Evolutionary conservation across 2,888 invertebrate genomes (phyloP), one percentile per base, ranked within the genome.

Genomic region (Polyommatus iphigenia): DNA sequence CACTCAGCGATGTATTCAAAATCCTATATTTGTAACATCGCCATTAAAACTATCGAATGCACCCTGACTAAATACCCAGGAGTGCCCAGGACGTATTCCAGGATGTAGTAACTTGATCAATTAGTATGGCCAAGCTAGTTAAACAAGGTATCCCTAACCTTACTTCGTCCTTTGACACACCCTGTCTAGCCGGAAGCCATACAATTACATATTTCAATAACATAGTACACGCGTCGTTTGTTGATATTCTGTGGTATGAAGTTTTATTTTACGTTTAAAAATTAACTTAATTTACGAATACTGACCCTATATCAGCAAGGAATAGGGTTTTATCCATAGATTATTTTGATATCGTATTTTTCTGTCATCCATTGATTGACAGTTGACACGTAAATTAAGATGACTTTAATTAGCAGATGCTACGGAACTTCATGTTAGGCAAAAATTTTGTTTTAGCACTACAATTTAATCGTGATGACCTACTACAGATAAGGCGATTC

Each of bases 131-230:
- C 13, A 24, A 67, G 6, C 67, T 18, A 5, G 15, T 67, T 15
- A 67, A 32, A 32, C 29, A 62, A 62, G 24, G 18, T 8, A 67
- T 32, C 67, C 29, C 29, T 67, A 67, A 67, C 67, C 15, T 67
- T 32, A 29, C 15, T 29, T 67, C 29, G 67, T 20, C 67, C 67
- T 67, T 67, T 67, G 29, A 32, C 67, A 67, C 67, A 32, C 67
- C 67, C 62, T 18, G 67, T 67, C 67, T 67, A 29, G 67, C 67
- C 32, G 67, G 67, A 67, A 15, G 67, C 15, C 67, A 67, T 67
- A 32, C 67, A 32, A 5, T 6, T 13, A 62, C 13, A 62, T 62
- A 62, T 10, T 20, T 62, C 20, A 62, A n/a, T 62, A 62, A 24
- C 59, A 67, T 67, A 24, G 2, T 24, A 67, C 29, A 32, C 10